Base-by-base conservation (phyloP, 1,140 invertebrate species). In the Panulirus ornatus region DNA sequence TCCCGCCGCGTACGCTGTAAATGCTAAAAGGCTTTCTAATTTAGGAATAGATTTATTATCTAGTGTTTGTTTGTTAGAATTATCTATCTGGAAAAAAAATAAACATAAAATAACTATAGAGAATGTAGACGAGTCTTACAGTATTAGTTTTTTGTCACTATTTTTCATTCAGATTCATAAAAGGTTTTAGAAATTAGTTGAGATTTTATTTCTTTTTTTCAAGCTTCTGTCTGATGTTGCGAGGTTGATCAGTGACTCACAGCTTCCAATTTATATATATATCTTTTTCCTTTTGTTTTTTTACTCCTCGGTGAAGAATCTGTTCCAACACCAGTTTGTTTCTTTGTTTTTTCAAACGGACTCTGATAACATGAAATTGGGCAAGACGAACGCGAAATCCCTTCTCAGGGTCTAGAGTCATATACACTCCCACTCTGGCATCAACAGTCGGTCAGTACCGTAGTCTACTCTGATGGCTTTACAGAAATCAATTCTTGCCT, bases 1-100 rank as follows among this genome's bases (percentile, higher is more conserved):
- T 83, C 88, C 36, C 70, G 88, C 79, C 66, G 78, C 81, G 51
- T 89, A 89, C 42, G 88, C 88, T 89, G 88, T 89, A 89, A 84
- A 89, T 89, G 88, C 88, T 89, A 76, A 89, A 82, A 89, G 51
- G 88, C 88, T 89, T 89, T 89, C 66, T 89, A 51, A 83, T 89
- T 89, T 89, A 89, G 88, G 51, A 83, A 89, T 88, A 82, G 86
- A 82, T 89, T 89, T 54, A 83, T 89, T 89, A 89, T 89, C 79
- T 89, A 89, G 88, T 84, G 79, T 84, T 89, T 83, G 79, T 89
- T 89, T 89, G 47, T 89, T 89, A 89, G 88, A 70, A 71, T 34
- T 83, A 71, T 66, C 88, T 75, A 76, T 73, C 78, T 38, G 76
- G 47, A 81, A 82, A 86, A 70, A 84, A 83, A 83, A 75, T 40